Percentiles rank a stretch among this genome's conserved stretches.
Evolutionary conservation across 2,113 vertebrate genomes (phyloP).

Genomic region (Genyomyrus donnyi): DNA sequence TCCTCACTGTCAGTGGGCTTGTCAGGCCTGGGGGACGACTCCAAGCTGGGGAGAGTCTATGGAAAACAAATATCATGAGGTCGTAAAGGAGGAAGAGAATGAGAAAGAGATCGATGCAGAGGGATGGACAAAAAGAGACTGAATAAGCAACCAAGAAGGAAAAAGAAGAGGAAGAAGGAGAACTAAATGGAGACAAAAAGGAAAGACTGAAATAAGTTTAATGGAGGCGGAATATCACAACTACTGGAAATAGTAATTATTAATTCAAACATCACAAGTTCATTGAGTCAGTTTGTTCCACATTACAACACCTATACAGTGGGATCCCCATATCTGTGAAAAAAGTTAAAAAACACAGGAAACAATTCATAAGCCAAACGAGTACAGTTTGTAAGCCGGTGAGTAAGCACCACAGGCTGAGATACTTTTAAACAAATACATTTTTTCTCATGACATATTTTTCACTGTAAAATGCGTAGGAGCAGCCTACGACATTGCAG

Average conservation of each 20-base stretch:
- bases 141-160: background rate
- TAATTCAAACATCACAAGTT: background rate
- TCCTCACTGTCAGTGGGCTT: slow-evolving; percentile 49
- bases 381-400: background rate
- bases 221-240: background rate
- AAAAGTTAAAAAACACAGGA: background rate
- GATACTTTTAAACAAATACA: background rate
- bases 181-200: background rate
- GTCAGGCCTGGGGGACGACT: slow-evolving; percentile 48
- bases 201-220: background rate
- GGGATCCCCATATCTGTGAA: background rate
- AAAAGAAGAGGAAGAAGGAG: background rate
- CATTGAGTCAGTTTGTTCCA: background rate
- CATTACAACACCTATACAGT: background rate
- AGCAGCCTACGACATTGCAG: background rate
- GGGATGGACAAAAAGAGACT: background rate
- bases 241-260: background rate
- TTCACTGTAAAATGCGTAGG: background rate
- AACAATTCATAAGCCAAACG: background rate
- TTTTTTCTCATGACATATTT: background rate
- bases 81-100: background rate
- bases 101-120: background rate
- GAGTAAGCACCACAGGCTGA: background rate
- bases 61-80: background rate
- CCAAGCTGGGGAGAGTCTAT: slow-evolving; percentile 46